These are phyloP conservation scores for Cyaniris semiargus DNA, from an alignment of 2,888 invertebrate species.

Conservation along the genomic window DNA sequence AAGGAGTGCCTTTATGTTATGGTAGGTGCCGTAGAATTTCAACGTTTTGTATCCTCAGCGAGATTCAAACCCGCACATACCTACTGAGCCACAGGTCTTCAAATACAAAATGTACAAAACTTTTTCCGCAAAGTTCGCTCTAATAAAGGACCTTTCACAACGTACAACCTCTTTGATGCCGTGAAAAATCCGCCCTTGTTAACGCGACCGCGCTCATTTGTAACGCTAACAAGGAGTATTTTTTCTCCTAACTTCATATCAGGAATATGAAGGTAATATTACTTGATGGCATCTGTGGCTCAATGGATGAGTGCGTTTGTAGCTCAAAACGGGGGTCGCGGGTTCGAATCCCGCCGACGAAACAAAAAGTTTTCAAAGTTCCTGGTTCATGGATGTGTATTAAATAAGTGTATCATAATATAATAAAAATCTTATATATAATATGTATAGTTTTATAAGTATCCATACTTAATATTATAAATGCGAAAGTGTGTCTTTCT, in stretches of 20 bases:
- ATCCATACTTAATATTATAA: too few species aligned
- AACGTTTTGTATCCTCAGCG: not conserved
- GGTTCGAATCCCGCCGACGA: too few species aligned
- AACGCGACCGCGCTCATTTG: slow-evolving; percentile 3
- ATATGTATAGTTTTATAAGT: too few species aligned
- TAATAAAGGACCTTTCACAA: not conserved
- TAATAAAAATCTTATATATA: too few species aligned
- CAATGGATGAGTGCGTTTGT: too few species aligned
- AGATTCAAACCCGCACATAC: not conserved
- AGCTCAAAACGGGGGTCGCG: too few species aligned
- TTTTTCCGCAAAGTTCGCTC: not conserved
- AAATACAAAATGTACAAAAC: not conserved
- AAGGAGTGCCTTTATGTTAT: too few species aligned
- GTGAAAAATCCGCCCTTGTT: slow-evolving; percentile 24
- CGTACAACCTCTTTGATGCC: not conserved
- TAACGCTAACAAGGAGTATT: slow-evolving; percentile 13
- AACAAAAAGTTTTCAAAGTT: too few species aligned
- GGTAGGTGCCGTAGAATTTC: not conserved
- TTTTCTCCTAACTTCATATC: not conserved
- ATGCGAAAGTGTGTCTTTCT: too few species aligned
- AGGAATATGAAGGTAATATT: not conserved
- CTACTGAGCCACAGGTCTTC: not conserved
- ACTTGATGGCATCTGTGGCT: too few species aligned
- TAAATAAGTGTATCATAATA: too few species aligned
- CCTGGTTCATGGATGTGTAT: too few species aligned